Evolutionary conservation across 2,113 vertebrate species (phyloP).

Genomic region (Colossoma macropomum): DNA sequence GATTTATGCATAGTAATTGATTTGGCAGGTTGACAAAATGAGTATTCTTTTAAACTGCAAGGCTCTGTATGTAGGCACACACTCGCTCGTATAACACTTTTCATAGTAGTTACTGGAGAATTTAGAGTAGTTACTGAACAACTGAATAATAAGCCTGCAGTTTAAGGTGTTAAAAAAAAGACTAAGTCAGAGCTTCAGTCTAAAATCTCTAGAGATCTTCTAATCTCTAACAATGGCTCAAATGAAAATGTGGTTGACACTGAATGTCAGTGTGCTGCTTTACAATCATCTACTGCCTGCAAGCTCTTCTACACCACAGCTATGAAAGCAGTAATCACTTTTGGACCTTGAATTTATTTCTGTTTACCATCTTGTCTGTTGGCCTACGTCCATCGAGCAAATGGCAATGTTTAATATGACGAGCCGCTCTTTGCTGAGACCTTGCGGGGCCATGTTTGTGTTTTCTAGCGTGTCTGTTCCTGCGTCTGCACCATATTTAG

Average conservation of each 20-base stretch:
- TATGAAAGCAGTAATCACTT: conserved; percentile 35
- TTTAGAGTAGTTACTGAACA: too few species aligned
- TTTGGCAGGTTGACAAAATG: too few species aligned
- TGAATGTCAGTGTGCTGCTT: neutral
- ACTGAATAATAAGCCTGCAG: too few species aligned
- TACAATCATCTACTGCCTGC: conserved; percentile 3
- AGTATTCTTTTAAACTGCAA: too few species aligned
- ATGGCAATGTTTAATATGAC: neutral
- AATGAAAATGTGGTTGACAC: conserved; percentile 10
- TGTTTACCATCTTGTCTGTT: conserved; percentile 3
- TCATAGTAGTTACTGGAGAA: too few species aligned
- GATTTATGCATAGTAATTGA: too few species aligned
- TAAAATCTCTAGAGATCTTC: neutral
- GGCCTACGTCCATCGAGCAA: conserved; percentile 1
- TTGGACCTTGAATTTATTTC: conserved; percentile 15
- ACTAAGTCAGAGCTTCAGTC: neutral
- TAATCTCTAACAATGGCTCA: neutral
- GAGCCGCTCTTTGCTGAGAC: conserved; percentile 3
- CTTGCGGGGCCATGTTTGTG: neutral
- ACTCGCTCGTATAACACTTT: too few species aligned
- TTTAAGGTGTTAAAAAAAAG: neutral
- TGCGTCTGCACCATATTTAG: conserved; percentile 7
- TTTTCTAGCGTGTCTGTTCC: conserved; percentile 2
- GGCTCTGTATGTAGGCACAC: too few species aligned
- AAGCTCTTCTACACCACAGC: conserved; percentile 25